Conservation (phyloP, 2,888 invertebrate genomes). For the Polymixis lichenea region DNA sequence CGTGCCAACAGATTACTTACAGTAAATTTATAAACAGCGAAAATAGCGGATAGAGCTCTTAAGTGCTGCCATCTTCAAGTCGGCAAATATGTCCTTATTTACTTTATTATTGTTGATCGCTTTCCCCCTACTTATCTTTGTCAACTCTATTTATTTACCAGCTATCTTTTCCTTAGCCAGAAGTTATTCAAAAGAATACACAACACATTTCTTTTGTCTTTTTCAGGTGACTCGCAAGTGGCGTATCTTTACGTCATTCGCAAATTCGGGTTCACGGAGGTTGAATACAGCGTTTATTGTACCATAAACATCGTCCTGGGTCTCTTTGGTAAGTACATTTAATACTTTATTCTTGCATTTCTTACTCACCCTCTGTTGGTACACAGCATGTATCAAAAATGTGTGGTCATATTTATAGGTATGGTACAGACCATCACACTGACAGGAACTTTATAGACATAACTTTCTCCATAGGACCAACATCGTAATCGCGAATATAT, state of each 20-base stretch:
- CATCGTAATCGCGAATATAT: neutral
- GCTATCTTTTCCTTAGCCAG: conserved; percentile 13
- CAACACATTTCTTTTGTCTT: conserved; percentile 53
- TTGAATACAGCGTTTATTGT: conserved; percentile 88
- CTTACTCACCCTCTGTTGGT: neutral
- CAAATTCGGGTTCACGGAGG: conserved; percentile 86
- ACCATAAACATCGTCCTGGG: conserved; percentile 87
- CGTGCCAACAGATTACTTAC: neutral
- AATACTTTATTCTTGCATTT: conserved; percentile 35
- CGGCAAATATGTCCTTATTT: conserved; percentile 5
- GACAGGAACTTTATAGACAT: too few relatives aligned
- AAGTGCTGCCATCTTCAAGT: neutral
- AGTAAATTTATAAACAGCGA: conserved; percentile 7
- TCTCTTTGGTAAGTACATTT: conserved; percentile 82
- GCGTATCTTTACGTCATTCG: conserved; percentile 87
- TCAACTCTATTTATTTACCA: conserved; percentile 22
- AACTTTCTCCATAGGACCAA: neutral
- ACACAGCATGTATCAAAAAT: neutral
- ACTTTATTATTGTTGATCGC: conserved; percentile 18
- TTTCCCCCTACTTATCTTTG: conserved; percentile 7
- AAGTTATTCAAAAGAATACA: conserved; percentile 24
- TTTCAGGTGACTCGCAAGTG: conserved; percentile 89
- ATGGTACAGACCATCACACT: neutral
- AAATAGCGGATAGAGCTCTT: neutral
- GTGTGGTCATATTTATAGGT: neutral